phyloP scores from a whole-genome alignment of 2,888 invertebrate species.

The Elegia similella region DNA sequence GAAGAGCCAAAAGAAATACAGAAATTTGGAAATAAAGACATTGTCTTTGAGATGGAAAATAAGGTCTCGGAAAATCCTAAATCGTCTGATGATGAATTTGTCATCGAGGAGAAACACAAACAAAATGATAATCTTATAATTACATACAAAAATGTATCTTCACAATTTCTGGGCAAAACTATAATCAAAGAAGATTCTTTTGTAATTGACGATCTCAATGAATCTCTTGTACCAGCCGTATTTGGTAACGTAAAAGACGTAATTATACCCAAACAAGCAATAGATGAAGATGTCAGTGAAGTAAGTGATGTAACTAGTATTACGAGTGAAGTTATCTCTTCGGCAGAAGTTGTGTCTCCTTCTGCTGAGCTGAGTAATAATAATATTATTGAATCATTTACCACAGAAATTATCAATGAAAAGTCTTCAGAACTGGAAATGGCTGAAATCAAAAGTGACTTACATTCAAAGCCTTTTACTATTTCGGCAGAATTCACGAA shows the following conservation, averaged over 20 bases:
- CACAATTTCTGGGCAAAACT: conserved; percentile 13
- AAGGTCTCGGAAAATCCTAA: not conserved
- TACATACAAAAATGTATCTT: not conserved
- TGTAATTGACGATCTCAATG: conserved; percentile 43
- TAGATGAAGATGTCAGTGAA: conserved; percentile 14
- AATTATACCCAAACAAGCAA: conserved; percentile 33
- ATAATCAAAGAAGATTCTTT: conserved; percentile 31
- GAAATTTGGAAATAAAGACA: too few species aligned
- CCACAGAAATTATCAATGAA: not conserved
- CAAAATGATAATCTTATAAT: not conserved
- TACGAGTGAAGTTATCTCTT: not conserved
- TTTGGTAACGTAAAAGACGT: conserved; percentile 49
- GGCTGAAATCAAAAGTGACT: conserved; percentile 2
- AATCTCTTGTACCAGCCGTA: conserved; percentile 52
- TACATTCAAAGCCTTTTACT: conserved; percentile 39
- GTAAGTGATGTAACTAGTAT: not conserved
- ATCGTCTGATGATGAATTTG: not conserved
- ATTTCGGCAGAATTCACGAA: conserved; percentile 51
- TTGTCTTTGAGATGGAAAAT: too few species aligned
- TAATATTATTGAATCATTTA: conserved; percentile 16
- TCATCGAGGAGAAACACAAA: not conserved
- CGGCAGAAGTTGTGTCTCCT: conserved; percentile 16
- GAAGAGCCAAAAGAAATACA: not conserved
- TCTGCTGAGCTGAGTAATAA: not conserved
- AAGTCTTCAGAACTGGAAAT: not conserved